These are phyloP conservation scores for Anas capensis DNA, from an alignment of 2,797 vertebrate genomes.

Conservation along the genomic window DNA sequence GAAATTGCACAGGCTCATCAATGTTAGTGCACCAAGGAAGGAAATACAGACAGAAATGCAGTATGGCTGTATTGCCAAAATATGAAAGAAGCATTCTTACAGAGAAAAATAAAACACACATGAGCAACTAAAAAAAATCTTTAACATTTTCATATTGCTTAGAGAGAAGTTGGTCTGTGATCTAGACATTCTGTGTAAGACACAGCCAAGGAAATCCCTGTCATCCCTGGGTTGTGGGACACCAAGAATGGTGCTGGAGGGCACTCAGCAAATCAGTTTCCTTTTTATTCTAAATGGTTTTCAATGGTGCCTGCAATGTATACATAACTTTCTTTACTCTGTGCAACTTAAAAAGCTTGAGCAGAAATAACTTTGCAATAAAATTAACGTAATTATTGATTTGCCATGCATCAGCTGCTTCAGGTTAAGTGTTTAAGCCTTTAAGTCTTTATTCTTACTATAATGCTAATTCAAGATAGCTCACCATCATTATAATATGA, in stretches of 20 bases:
- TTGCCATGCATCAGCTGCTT: conserved; percentile 19
- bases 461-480: conserved; percentile 10
- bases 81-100: neutral
- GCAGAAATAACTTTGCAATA: neutral
- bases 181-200: neutral
- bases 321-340: neutral
- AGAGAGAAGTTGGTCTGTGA: neutral
- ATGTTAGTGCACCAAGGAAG: conserved; percentile 17
- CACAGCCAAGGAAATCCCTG: neutral
- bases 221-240: neutral
- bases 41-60: conserved; percentile 14
- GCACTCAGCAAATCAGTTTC: neutral
- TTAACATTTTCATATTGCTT: neutral
- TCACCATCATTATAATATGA: neutral
- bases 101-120: neutral
- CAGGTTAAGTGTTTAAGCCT: conserved; percentile 38
- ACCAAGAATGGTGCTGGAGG: neutral
- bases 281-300: neutral
- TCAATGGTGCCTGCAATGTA: neutral
- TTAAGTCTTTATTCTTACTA: neutral
- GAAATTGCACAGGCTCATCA: conserved; percentile 59
- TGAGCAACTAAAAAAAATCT: neutral
- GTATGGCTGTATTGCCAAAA: neutral
- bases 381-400: conserved; percentile 44
- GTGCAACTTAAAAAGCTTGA: neutral